Evolutionary conservation across 2,113 vertebrate genomes (phyloP), one percentile per base, ranked within the genome.

Genomic region (Neodontobutis hainanensis): DNA sequence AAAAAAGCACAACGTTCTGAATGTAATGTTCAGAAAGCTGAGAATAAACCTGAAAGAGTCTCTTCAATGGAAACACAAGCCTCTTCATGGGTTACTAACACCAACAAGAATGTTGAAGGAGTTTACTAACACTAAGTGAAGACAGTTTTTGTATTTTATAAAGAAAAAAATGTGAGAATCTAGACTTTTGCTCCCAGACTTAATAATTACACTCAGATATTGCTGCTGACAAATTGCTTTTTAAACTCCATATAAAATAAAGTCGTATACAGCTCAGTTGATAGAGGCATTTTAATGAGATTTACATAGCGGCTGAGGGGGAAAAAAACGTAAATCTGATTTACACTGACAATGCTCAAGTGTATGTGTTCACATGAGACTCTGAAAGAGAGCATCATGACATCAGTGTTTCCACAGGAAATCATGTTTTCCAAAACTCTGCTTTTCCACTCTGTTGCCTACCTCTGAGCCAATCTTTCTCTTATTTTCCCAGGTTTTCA

Each of bases 401-500:
- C 89, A 87, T 90, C 87, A 89, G 60, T 77, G 65, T 89, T 90
- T 90, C 89, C 87, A 90, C 87, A 90, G 86, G 87, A 89, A 89
- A 83, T 82, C 73, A 42, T 77, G 79, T 87, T 86, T 53, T 85
- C 83, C 84, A 89, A 87, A 89, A 70, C 73, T 56, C 69, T 86
- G 83, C 58, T 81, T 87, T 88, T 85, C 81, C 84, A 80, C 84
- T 89, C 82, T 49, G 65, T 19, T 66, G 56, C 34, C 74, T 44
- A 65, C 75, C 83, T 84, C 73, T 46, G 32, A 19, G 40, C 64
- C 32, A 44, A 81, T 51, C 48, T 65, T 56, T 64, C 62, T 60
- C 47, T 51, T 62, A 60, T 47, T 51, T 8, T 38, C 69, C 16
- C 40, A 38, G 40, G 59, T 64, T 53, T 61, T 66, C 49, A 4